These are phyloP conservation scores for Morpho achilles DNA, from an alignment of 2,888 invertebrate genomes.

Conservation along the genomic window DNA sequence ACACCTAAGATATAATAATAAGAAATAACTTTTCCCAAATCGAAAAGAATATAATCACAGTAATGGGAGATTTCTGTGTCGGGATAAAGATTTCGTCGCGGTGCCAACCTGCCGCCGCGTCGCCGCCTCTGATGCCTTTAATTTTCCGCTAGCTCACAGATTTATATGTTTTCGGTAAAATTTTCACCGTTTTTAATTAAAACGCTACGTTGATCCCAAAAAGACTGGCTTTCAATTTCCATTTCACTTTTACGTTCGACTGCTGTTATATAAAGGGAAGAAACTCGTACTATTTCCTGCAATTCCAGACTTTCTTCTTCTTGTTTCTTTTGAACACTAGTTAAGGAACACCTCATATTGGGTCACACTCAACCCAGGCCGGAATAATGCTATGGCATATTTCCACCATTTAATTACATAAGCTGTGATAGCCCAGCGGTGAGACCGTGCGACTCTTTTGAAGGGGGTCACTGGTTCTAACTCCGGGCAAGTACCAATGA, in stretches of 20 bases:
- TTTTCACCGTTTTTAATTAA: conserved; percentile 70
- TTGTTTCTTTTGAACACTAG: no score
- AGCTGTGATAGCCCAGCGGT: no score
- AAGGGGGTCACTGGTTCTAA: no score
- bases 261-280: conserved; percentile 28
- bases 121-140: conserved; percentile 62
- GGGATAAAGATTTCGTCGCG: conserved; percentile 31
- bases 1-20: no score
- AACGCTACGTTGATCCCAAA: conserved; percentile 56
- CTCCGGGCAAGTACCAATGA: no score
- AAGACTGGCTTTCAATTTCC: conserved; percentile 51
- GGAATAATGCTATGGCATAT: no score
- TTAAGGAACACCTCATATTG: no score
- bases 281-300: no score
- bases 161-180: conserved; percentile 72
- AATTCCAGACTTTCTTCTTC: no score
- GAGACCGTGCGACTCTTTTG: no score
- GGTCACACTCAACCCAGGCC: no score
- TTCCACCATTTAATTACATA: no score
- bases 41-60: conserved; percentile 22
- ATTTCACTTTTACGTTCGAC: conserved; percentile 31
- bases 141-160: conserved; percentile 73
- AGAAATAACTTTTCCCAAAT: neutral
- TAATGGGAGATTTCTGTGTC: conserved; percentile 31
- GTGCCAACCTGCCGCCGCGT: conserved; percentile 36